phyloP scores from a whole-genome alignment of 2,888 invertebrate species.

The Oegoconia quadripuncta region DNA sequence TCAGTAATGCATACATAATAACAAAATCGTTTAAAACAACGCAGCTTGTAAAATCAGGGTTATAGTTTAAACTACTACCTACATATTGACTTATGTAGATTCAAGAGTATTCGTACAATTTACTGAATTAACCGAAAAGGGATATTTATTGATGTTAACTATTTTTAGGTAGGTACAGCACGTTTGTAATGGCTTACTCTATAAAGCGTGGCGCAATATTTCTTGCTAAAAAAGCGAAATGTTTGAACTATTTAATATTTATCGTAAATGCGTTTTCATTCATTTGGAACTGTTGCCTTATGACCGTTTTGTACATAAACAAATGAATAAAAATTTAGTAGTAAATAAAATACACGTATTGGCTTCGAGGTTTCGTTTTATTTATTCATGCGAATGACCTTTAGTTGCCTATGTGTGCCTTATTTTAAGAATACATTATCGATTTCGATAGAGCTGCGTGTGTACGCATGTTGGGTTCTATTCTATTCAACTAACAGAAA shows the following conservation, averaged over 20 bases:
- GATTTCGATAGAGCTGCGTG: neutral
- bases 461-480: no score
- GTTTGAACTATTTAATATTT: slow-evolving; percentile 37
- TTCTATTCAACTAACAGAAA: no score
- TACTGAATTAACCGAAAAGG: no score
- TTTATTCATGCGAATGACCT: slow-evolving; percentile 30
- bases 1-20: no score
- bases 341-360: slow-evolving; percentile 73
- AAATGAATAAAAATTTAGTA: slow-evolving; percentile 70
- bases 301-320: slow-evolving; percentile 75
- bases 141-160: no score
- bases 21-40: no score
- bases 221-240: slow-evolving; percentile 42
- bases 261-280: slow-evolving; percentile 57
- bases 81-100: no score
- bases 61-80: no score
- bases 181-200: slow-evolving; percentile 18
- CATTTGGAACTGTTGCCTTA: slow-evolving; percentile 75
- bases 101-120: no score
- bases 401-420: slow-evolving; percentile 3
- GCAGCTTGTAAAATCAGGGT: no score
- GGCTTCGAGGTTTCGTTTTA: slow-evolving; percentile 60
- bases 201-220: slow-evolving; percentile 40
- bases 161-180: no score
- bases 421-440: slow-evolving; percentile 15